Conservation (phyloP, 2,888 invertebrate species). For the Tyria jacobaeae region DNA sequence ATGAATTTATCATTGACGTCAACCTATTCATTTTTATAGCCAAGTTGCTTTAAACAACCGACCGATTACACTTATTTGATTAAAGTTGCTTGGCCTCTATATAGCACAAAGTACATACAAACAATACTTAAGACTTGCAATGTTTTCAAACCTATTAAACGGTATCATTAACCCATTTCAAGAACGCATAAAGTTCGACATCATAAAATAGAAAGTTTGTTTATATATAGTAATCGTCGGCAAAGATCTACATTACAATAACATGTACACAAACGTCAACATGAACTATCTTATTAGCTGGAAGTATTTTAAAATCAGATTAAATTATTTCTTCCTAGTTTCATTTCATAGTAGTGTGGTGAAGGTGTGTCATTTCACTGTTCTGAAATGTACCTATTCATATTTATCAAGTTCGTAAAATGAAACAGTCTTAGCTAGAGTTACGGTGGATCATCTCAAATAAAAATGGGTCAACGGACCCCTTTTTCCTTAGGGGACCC, state of each 20-base stretch:
- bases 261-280: no score
- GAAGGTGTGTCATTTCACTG: no score
- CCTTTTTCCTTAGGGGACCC: conserved; percentile 65
- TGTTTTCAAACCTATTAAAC: background rate
- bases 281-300: background rate
- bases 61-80: background rate
- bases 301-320: background rate
- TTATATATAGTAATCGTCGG: no score
- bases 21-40: background rate
- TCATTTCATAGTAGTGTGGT: background rate
- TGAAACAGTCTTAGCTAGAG: conserved; percentile 45
- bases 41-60: background rate
- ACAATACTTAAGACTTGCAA: background rate
- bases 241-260: no score
- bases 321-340: background rate
- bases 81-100: background rate
- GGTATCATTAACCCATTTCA: background rate
- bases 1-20: background rate
- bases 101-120: background rate
- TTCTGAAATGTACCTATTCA: background rate
- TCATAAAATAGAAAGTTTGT: background rate
- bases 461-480: conserved; percentile 83
- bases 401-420: conserved; percentile 25
- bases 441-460: conserved; percentile 70
- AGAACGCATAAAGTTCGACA: background rate